Conservation (phyloP, 2,797 vertebrate genomes). For the Nyctibius grandis region DNA sequence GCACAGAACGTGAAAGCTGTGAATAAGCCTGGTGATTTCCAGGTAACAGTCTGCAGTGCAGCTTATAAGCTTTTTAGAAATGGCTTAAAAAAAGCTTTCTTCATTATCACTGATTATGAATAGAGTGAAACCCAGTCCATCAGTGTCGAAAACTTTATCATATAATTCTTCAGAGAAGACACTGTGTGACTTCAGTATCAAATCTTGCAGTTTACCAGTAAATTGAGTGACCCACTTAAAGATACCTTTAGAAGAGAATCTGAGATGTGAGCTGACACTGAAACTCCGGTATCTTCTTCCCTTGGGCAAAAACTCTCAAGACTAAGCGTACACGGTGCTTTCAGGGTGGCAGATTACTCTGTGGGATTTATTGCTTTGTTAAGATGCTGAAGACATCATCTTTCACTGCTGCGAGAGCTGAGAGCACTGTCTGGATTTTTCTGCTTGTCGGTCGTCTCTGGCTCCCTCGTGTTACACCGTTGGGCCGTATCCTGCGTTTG, state of each 20-base stretch:
- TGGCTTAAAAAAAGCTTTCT: background rate
- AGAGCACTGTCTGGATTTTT: background rate
- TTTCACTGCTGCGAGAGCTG: background rate
- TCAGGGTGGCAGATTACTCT: background rate
- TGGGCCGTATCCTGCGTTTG: background rate
- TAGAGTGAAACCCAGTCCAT: background rate
- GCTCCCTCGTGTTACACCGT: background rate
- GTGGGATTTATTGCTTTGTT: constrained; percentile 5
- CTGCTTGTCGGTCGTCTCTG: background rate
- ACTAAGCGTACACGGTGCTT: background rate
- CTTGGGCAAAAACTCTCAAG: background rate
- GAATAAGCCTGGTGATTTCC: background rate
- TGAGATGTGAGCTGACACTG: background rate
- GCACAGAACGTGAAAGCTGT: background rate
- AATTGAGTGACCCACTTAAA: background rate
- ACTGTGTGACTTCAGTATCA: background rate
- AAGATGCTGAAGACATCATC: background rate
- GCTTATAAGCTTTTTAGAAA: background rate
- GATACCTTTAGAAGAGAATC: background rate
- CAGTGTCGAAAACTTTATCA: background rate
- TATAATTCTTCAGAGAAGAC: background rate
- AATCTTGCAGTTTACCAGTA: background rate
- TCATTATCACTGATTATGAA: background rate
- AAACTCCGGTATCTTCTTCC: background rate
- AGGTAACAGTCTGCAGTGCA: background rate